Evolutionary conservation across 1,140 invertebrate species (phyloP), one percentile per base, ranked within the genome.

Genomic region (Tribolium madens): DNA sequence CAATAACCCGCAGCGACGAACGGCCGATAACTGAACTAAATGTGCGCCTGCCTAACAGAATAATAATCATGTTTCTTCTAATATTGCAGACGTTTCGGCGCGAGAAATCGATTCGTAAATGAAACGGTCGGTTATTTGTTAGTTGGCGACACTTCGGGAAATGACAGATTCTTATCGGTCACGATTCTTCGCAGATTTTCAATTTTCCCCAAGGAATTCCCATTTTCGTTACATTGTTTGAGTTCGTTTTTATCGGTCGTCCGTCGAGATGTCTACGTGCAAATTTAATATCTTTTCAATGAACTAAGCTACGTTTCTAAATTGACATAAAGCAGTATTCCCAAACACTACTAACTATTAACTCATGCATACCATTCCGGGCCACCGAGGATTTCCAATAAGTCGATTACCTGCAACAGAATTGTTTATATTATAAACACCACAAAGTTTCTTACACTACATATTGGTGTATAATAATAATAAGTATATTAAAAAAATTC

Each of bases 41-140:
- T 69, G 77, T 75, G 77, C 77, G 77, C 77, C 48, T 75, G 73
- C 77, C 73, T 78, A 78, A 78, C 77, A 75, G 73, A 75, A 78
- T 78, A 78, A 78, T 78, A 78, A 78, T 78, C 72, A 75, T 78
- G 77, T 75, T 78, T 75, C 68, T 64, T 64, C 57, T 71, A 71
- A 71, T 71, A 71, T 71, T 47, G 47, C 69, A 46, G 69, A 71
- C 47, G 21, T 71, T 71, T 71, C 17, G 47, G 47, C 36, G 57
- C 52, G 15, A 57, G 26, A 18, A 47, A 71, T 71, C 69, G 69
- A 71, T 71, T 71, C 47, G 47, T 18, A 52, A 52, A 52, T 71
- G 69, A 71, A 71, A 52, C 69, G 42, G 69, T 21, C 47, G 47
- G 69, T 47, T 48, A 71, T 71, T 71, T 71, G 69, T 71, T 71